A percentile compares a stretch with the other conserved stretches of the same genome.
Evolutionary conservation across 1,140 invertebrate genomes (phyloP).

Genomic region (Elysia chlorotica): DNA sequence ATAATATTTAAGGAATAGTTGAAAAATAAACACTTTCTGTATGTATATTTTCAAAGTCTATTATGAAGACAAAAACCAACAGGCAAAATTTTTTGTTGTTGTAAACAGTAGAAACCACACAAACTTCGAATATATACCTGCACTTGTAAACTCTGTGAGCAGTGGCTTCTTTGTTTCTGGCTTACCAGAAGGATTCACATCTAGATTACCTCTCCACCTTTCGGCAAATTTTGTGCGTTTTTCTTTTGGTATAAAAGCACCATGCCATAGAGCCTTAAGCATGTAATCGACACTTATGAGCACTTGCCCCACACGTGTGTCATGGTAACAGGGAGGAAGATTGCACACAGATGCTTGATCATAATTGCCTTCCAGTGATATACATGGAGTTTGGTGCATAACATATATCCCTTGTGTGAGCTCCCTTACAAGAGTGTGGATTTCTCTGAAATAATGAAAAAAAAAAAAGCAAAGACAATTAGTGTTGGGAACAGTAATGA

Average conservation of each 20-base stretch:
- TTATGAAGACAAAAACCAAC: not conserved
- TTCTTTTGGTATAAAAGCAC: constrained; percentile 59
- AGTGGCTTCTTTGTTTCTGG: constrained; percentile 58
- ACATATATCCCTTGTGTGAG: constrained; percentile 60
- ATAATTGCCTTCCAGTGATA: constrained; percentile 58
- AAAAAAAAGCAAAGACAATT: no score
- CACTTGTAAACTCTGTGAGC: constrained; percentile 56
- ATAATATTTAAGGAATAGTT: not conserved
- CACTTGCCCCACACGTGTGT: constrained; percentile 58
- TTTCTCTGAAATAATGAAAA: constrained; percentile 49
- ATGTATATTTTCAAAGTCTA: not conserved
- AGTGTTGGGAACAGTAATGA: no score
- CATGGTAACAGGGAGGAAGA: constrained; percentile 59
- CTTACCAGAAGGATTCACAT: constrained; percentile 54
- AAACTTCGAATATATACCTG: constrained; percentile 41
- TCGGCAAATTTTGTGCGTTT: constrained; percentile 61
- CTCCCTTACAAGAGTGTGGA: constrained; percentile 61
- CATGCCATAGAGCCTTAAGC: constrained; percentile 62
- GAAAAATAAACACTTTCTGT: not conserved
- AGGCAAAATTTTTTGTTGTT: not conserved
- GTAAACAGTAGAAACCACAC: not conserved
- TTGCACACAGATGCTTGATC: constrained; percentile 57
- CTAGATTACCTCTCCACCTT: constrained; percentile 56
- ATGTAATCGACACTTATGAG: constrained; percentile 60
- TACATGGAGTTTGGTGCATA: constrained; percentile 57